A percentile compares a stretch with the other conserved stretches of the same genome.
Conservation (phyloP, 2,797 vertebrate genomes). For the Harpagifer antarcticus region DNA sequence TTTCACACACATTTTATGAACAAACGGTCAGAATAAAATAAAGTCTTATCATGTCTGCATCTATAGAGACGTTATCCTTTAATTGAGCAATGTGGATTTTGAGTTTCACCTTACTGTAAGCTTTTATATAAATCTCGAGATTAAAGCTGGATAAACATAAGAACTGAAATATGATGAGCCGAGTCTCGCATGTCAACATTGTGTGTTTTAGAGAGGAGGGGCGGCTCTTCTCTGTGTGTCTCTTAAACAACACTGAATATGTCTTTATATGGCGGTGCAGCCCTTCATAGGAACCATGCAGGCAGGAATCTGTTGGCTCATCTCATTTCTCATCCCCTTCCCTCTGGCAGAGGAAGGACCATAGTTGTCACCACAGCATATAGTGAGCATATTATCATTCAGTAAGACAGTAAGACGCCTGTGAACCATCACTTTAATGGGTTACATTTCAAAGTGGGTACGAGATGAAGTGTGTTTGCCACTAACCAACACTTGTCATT, state of each 20-base stretch:
- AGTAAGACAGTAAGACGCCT: slow-evolving; percentile 39
- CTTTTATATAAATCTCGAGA: slow-evolving; percentile 37
- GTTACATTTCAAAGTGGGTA: slow-evolving; percentile 24
- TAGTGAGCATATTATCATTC: slow-evolving; percentile 42
- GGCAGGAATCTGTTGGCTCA: slow-evolving; percentile 65
- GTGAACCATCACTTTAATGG: slow-evolving; percentile 35
- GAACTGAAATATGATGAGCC: slow-evolving; percentile 13
- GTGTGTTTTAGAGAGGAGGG: slow-evolving; percentile 20
- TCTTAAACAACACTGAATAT: slow-evolving; percentile 46
- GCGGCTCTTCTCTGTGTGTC: slow-evolving; percentile 24
- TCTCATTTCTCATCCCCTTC: slow-evolving; percentile 51
- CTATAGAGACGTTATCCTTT: slow-evolving; percentile 14
- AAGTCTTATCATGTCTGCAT: slow-evolving; percentile 13
- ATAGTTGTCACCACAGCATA: slow-evolving; percentile 59
- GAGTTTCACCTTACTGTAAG: slow-evolving; percentile 6
- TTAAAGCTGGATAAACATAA: slow-evolving; percentile 35
- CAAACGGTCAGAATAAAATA: slow-evolving; percentile 9
- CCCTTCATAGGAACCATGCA: slow-evolving; percentile 24
- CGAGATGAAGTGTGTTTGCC: slow-evolving; percentile 39
- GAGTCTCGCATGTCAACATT: slow-evolving; percentile 25
- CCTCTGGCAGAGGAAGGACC: slow-evolving; percentile 60
- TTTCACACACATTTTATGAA: slow-evolving; percentile 14
- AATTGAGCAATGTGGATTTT: slow-evolving; percentile 14
- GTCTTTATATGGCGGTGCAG: slow-evolving; percentile 68
- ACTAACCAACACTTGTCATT: slow-evolving; percentile 15